A percentile compares a stretch with the other conserved stretches of the same genome.
Conservation (phyloP, 2,113 vertebrate species). For the Boulengeromyrus knoepffleri region DNA sequence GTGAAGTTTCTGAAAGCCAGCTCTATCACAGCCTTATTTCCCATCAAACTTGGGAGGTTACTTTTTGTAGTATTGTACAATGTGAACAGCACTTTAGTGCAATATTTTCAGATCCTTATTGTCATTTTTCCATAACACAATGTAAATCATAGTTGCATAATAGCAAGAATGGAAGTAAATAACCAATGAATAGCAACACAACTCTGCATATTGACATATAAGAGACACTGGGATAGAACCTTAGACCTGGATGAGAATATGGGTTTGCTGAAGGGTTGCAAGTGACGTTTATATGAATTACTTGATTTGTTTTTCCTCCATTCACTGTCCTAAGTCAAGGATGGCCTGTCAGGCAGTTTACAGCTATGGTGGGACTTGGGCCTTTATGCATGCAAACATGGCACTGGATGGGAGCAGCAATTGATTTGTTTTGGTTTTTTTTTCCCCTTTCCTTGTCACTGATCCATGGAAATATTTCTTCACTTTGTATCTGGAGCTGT, state of each 20-base stretch:
- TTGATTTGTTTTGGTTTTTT: slow-evolving; percentile 17
- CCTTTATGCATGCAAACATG: neutral
- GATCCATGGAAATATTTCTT: slow-evolving; percentile 29
- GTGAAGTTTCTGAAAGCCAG: slow-evolving; percentile 37
- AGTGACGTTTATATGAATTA: neutral
- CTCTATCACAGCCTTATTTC: slow-evolving; percentile 29
- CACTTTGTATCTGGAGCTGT: slow-evolving; percentile 18
- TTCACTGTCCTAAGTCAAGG: neutral
- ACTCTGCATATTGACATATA: neutral
- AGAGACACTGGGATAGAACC: neutral
- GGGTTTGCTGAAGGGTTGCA: neutral
- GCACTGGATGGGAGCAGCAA: neutral
- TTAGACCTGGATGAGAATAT: neutral
- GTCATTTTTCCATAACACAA: neutral
- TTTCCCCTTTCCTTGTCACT: slow-evolving; percentile 22
- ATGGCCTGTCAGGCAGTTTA: neutral
- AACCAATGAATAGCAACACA: neutral
- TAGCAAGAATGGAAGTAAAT: neutral
- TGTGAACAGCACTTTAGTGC: neutral
- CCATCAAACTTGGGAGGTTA: slow-evolving; percentile 23
- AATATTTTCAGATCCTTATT: neutral
- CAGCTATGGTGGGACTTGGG: neutral
- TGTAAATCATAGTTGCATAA: neutral
- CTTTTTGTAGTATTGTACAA: slow-evolving; percentile 22
- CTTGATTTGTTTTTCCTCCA: neutral